phyloP scores from a whole-genome alignment of 2,888 invertebrate species.

The Cephus spinipes region DNA sequence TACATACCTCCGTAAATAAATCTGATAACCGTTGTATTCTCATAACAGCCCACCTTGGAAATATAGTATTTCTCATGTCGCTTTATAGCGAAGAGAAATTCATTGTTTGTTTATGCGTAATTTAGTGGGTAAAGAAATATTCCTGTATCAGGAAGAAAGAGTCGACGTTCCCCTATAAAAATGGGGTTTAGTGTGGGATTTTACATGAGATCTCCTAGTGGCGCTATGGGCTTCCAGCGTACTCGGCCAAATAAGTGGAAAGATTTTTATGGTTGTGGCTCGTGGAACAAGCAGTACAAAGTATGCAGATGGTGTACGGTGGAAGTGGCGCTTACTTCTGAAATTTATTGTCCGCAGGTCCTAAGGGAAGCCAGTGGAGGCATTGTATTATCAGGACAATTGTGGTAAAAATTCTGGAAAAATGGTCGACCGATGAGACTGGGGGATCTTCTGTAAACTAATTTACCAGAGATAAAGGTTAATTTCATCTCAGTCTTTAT shows the following conservation, averaged over 20 bases:
- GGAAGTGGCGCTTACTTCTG: not conserved
- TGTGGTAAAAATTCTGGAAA: conserved; percentile 1
- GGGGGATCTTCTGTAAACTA: conserved; percentile 9
- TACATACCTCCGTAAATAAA: not conserved
- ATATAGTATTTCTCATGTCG: not conserved
- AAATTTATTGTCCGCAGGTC: not conserved
- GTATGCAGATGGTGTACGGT: not conserved
- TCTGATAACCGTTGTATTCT: not conserved
- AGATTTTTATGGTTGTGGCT: not conserved
- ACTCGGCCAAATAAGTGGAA: not conserved
- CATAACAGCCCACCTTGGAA: not conserved
- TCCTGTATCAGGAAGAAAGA: not conserved
- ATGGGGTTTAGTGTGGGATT: not conserved
- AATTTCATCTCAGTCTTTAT: conserved; percentile 31
- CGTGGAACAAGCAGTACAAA: not conserved
- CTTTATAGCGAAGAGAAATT: not conserved
- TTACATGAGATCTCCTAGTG: not conserved
- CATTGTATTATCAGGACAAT: not conserved
- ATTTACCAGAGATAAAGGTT: conserved; percentile 14
- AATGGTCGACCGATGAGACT: not conserved
- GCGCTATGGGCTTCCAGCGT: not conserved
- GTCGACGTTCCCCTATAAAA: not conserved
- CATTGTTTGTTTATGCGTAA: not conserved
- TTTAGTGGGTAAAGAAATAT: not conserved
- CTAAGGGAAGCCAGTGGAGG: not conserved